phyloP scores from a whole-genome alignment of 2,797 vertebrate genomes.

The Meda fulgida region DNA sequence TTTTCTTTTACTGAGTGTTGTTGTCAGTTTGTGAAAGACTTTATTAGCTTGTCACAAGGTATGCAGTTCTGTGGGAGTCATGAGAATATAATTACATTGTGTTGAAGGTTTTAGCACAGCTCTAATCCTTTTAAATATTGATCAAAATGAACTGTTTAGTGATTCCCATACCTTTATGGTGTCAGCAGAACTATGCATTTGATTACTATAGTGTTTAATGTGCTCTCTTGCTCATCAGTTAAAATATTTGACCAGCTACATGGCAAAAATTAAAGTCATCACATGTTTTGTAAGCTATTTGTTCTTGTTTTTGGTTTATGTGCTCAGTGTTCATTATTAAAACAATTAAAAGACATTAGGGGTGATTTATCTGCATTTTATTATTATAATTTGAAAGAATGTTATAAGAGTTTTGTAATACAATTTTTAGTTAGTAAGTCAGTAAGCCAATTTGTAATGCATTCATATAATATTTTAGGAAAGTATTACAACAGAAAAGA shows the following conservation, averaged over 20 bases:
- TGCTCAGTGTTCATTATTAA: not conserved
- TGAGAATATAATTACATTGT: not conserved
- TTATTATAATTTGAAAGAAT: constrained; percentile 3
- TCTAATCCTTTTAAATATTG: not conserved
- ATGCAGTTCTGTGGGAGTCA: not conserved
- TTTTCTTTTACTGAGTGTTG: not conserved
- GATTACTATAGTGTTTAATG: not conserved
- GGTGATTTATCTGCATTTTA: not conserved
- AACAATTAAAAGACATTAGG: constrained; percentile 1
- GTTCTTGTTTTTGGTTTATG: not conserved
- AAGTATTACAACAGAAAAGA: not conserved
- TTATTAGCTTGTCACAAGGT: not conserved
- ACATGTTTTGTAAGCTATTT: not conserved
- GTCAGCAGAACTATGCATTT: not conserved
- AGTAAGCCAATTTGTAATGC: not conserved
- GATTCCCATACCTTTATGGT: not conserved
- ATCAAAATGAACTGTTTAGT: not conserved
- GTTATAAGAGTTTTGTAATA: not conserved
- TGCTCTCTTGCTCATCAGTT: not conserved
- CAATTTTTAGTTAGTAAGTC: not conserved
- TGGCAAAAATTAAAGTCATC: not conserved
- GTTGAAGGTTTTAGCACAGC: not conserved
- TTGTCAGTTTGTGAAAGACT: not conserved
- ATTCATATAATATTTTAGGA: not conserved
- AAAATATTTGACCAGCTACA: not conserved